Conservation (phyloP, 2,113 vertebrate genomes). For the Anseranas semipalmata region DNA sequence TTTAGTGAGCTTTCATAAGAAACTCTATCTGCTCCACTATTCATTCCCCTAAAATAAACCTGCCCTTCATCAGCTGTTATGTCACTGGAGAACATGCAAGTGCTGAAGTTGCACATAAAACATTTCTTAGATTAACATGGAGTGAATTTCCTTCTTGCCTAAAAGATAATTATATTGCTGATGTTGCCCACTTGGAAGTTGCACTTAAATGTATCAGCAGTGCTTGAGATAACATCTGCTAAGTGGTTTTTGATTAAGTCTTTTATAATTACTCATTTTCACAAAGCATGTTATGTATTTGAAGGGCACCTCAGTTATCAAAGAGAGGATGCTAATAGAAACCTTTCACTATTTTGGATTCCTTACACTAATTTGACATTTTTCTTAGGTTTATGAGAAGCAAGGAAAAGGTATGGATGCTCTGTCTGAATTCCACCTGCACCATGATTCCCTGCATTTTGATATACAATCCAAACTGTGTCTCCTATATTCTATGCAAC, state of each 20-base stretch:
- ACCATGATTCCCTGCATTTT: not conserved
- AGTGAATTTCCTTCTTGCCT: conserved; percentile 30
- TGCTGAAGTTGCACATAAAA: not conserved
- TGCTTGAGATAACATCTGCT: conserved; percentile 51
- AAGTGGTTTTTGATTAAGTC: conserved; percentile 64
- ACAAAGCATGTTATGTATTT: conserved; percentile 15
- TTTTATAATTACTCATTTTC: conserved; percentile 57
- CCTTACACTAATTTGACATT: not conserved
- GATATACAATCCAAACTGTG: not conserved
- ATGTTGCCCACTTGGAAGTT: conserved; percentile 47
- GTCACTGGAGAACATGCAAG: not conserved
- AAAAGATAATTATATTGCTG: conserved; percentile 29
- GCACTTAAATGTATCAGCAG: conserved; percentile 34
- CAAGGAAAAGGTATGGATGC: not conserved
- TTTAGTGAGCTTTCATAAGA: not conserved
- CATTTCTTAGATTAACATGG: not conserved
- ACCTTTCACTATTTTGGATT: not conserved
- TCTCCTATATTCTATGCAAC: not conserved
- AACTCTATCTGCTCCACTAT: not conserved
- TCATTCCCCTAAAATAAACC: not conserved
- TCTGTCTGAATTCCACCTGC: not conserved
- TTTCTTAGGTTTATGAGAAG: not conserved
- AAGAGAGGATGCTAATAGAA: conserved; percentile 16
- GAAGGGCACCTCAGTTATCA: conserved; percentile 46
- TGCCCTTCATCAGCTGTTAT: not conserved